Conservation (phyloP, 2,797 vertebrate species). For the Microchirus variegatus region DNA sequence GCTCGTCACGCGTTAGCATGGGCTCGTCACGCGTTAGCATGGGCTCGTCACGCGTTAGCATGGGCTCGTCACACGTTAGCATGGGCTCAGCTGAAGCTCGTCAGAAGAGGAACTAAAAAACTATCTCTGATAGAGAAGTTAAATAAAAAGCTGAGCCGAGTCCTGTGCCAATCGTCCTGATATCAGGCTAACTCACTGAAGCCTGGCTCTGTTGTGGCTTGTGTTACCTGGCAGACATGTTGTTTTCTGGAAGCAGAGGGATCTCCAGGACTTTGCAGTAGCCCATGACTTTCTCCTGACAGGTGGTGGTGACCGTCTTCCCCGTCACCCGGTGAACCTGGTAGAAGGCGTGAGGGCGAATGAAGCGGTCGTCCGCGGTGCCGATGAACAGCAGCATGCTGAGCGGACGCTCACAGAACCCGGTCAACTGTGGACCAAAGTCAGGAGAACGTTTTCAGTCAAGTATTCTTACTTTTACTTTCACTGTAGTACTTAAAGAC, state of each 20-base stretch:
- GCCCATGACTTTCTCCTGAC: slow-evolving; percentile 88
- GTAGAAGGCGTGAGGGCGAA: slow-evolving; percentile 96
- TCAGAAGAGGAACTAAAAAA: too few species aligned
- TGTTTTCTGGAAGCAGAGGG: slow-evolving; percentile 92
- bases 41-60: too few species aligned
- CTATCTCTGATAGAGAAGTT: too few species aligned
- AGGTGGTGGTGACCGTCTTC: slow-evolving; percentile 92
- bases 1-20: too few species aligned
- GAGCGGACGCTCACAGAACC: slow-evolving; percentile 88
- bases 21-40: too few species aligned
- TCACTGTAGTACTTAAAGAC: too few species aligned
- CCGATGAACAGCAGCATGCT: slow-evolving; percentile 94
- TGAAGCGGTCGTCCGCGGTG: slow-evolving; percentile 90
- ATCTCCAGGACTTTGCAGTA: slow-evolving; percentile 92
- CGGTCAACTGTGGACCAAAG: slow-evolving; percentile 81
- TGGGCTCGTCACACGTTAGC: too few species aligned
- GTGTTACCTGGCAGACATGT: slow-evolving; percentile 91
- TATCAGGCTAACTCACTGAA: not conserved
- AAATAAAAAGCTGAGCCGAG: too few species aligned
- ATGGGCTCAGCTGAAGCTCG: too few species aligned
- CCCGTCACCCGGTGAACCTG: slow-evolving; percentile 97
- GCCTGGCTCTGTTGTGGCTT: not conserved
- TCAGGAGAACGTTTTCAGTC: too few species aligned
- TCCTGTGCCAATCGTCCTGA: too few species aligned
- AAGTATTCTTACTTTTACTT: too few species aligned